Percentiles rank a stretch among this genome's conserved stretches.
Evolutionary conservation across 2,888 invertebrate species (phyloP).

Genomic region (Fragum whitleyi): DNA sequence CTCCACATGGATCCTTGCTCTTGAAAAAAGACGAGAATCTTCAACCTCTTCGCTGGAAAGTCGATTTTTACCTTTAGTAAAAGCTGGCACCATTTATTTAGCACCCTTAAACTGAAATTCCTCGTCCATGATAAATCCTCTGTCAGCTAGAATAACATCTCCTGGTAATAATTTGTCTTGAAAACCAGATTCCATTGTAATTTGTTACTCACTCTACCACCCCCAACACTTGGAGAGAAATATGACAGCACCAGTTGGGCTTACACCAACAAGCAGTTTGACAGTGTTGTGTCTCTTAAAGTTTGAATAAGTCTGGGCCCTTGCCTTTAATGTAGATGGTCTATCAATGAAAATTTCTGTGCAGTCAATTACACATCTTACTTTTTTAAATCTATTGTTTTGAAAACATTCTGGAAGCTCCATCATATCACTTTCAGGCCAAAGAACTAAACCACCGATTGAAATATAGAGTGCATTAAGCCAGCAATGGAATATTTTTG

Average conservation of each 20-base stretch:
- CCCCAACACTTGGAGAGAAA: conserved; percentile 22
- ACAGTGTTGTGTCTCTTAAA: conserved; percentile 14
- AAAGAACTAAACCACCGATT: not conserved
- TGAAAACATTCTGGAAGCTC: not conserved
- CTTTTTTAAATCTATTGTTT: not conserved
- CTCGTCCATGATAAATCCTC: not conserved
- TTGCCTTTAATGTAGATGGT: not conserved
- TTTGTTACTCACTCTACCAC: conserved; percentile 18
- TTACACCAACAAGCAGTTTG: conserved; percentile 2
- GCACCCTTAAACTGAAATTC: not conserved
- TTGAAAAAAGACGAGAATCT: not conserved
- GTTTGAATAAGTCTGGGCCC: conserved; percentile 6
- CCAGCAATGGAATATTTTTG: not conserved
- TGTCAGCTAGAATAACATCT: not conserved
- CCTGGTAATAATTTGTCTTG: not conserved
- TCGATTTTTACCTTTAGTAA: conserved; percentile 5
- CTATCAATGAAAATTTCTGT: conserved; percentile 12
- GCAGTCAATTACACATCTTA: not conserved
- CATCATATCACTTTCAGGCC: not conserved
- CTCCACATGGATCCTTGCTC: conserved; percentile 23
- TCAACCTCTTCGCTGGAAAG: not conserved
- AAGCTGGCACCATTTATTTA: not conserved
- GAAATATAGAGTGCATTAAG: not conserved
- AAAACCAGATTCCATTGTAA: conserved; percentile 6
- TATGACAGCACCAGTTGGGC: not conserved